phyloP scores from a whole-genome alignment of 1,140 invertebrate species.

The Yoshiicerus persimilis region DNA sequence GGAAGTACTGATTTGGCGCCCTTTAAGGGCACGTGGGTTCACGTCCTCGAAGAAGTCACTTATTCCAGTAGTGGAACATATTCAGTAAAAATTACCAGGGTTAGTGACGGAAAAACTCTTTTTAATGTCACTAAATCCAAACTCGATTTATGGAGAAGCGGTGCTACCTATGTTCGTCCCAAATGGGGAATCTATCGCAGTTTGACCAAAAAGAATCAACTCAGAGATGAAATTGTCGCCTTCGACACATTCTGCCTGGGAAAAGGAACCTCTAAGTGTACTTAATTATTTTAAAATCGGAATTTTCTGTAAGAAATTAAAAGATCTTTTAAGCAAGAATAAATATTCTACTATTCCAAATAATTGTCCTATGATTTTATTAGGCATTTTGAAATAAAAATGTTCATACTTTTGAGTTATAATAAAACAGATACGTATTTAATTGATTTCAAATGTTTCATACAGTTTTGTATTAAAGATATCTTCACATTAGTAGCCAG shows the following conservation, averaged over 20 bases:
- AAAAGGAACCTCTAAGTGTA: neutral
- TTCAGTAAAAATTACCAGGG: neutral
- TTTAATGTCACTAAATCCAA: neutral
- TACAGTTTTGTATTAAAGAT: no score
- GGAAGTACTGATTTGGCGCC: neutral
- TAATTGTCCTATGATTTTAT: no score
- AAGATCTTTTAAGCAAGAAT: no score
- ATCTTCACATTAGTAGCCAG: no score
- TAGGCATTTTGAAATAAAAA: no score
- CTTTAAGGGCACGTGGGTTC: constrained; percentile 25
- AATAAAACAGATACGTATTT: no score
- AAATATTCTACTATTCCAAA: no score
- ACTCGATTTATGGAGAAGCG: constrained; percentile 36
- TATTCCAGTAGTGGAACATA: neutral
- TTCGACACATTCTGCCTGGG: constrained; percentile 32
- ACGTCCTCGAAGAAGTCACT: constrained; percentile 2
- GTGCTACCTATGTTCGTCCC: neutral
- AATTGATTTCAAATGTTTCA: no score
- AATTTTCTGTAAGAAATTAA: no score
- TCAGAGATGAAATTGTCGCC: constrained; percentile 19
- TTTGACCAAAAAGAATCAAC: neutral
- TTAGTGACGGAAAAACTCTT: neutral
- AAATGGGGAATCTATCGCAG: constrained; percentile 39
- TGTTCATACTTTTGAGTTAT: no score
- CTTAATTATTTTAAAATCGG: no score